Evolutionary conservation across 2,888 invertebrate genomes (phyloP).

Genomic region (Leucophenga montana): DNA sequence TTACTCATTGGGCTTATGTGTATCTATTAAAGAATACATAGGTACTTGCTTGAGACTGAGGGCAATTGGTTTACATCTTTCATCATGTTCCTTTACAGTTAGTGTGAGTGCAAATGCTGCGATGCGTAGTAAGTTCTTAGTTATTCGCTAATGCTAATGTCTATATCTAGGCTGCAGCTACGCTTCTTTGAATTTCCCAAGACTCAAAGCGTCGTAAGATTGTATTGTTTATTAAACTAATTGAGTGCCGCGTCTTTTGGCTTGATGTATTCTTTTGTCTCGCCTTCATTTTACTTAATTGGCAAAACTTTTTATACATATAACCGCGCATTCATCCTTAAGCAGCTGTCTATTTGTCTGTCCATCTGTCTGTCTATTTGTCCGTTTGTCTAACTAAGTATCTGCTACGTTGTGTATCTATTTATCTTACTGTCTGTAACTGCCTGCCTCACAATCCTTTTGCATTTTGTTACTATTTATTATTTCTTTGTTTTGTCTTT

Average conservation of each 20-base stretch:
- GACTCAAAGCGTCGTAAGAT: not conserved
- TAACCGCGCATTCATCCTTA: not conserved
- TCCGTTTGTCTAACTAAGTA: slow-evolving; percentile 23
- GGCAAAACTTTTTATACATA: slow-evolving; percentile 59
- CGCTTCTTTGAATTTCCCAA: no score
- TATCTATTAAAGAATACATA: no score
- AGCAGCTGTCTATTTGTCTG: slow-evolving; percentile 51
- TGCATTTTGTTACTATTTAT: slow-evolving; percentile 45
- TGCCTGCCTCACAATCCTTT: not conserved
- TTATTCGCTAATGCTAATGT: no score
- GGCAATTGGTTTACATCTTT: no score
- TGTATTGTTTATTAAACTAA: slow-evolving; percentile 57
- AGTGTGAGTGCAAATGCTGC: no score
- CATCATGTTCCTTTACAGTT: no score
- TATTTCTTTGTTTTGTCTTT: slow-evolving; percentile 35
- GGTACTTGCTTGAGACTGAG: no score
- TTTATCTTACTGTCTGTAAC: slow-evolving; percentile 45
- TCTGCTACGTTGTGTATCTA: slow-evolving; percentile 32
- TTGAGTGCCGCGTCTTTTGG: slow-evolving; percentile 53
- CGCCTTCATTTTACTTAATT: slow-evolving; percentile 57
- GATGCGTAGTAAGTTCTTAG: no score
- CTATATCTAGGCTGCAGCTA: no score
- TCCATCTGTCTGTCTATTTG: slow-evolving; percentile 14
- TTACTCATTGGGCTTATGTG: slow-evolving; percentile 31
- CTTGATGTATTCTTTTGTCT: slow-evolving; percentile 32